Evolutionary conservation across 2,113 vertebrate genomes (phyloP), one percentile per base, ranked within the genome.

Genomic region (Jaculus jaculus): DNA sequence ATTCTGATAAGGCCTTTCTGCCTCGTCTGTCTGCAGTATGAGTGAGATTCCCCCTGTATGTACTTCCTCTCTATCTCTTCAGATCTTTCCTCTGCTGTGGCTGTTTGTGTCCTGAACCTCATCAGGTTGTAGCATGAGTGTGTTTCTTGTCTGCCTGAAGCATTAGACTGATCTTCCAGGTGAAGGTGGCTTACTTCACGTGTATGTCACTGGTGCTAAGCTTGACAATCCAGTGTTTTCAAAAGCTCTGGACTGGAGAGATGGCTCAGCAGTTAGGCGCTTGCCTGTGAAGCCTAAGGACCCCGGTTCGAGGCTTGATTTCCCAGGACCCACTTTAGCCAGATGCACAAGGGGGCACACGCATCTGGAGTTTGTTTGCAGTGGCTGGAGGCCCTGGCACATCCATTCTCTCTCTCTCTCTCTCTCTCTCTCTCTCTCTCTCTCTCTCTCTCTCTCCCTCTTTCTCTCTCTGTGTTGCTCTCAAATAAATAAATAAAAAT

Each of bases 181-280:
- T 78, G 47, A 58, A 32, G 18, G 80, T 0, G 0, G 71, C 60
- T 75, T 37, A 83, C n/a, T 91, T 95, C 63, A 26, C 26, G 68
- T 87, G 23, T 42, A 30, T 77, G 68, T 65, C 37, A 21, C 32
- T 3, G 39, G 5, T 68, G 68, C 87, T 13, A 82, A 78, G 30
- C 24, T 90, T 84, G 81, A 32, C 28, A n/a, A 86, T 47, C 73
- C 21, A 68, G 30, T 69, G 60, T 79, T 88, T 90, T 94, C 88
- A 74, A 30, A 72, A 78, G 11, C 34, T 47, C 42, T 47, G 42
- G n/a, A n/a, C n/a, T n/a, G n/a, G n/a, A n/a, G n/a, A n/a, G n/a
- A n/a, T n/a, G n/a, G n/a, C n/a, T n/a, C n/a, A n/a, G n/a, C n/a
- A n/a, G n/a, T n/a, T n/a, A n/a, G n/a, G n/a, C n/a, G n/a, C n/a